Evolutionary conservation across 1,140 invertebrate species (phyloP), one percentile per base, ranked within the genome.

Genomic region (Atta cephalotes): DNA sequence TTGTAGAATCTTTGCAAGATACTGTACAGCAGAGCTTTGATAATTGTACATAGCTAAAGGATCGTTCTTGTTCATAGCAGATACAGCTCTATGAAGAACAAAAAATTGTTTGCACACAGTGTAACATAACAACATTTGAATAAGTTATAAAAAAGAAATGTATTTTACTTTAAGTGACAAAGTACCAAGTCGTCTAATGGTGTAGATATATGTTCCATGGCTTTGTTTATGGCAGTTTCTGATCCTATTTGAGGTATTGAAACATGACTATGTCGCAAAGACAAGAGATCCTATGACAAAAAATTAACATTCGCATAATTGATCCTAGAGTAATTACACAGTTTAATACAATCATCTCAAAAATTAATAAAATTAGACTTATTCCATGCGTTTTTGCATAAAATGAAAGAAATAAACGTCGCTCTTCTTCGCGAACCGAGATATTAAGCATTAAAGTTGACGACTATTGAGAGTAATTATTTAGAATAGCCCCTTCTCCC

Each of bases 181-280:
- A 97, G 95, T 51, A 98, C 96, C 39, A 99, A 95, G 92, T 99
- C 98, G 93, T 98, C 97, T 71, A 98, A 95, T 9, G 98, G 97
- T 35, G 96, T 93, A 68, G 97, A 95, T 86, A 98, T 95, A 89
- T 97, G 96, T 82, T 97, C 96, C 92, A 97, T 96, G 6, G 97
- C 97, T 56, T 97, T 95, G 28, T 95, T 95, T 88, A 98, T 97
- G 0, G 97, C 97, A 92, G 96, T 95, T 90, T 97, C 97, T 9
- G 97, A 95, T 62, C 96, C 96, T 39, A 98, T 95, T 93, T 97
- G 97, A 86, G 96, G 95, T 91, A 97, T 98, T 18, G 94, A 95
- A 14, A 97, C 96, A 95, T 98, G 98, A 66, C 96, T 96, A 93
- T 98, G 97, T 58, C 97, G 96, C 70, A 98, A 95, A 9, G 98